Evolutionary conservation across 2,113 vertebrate genomes (phyloP).

Genomic region (Cyprinodon variegatus): DNA sequence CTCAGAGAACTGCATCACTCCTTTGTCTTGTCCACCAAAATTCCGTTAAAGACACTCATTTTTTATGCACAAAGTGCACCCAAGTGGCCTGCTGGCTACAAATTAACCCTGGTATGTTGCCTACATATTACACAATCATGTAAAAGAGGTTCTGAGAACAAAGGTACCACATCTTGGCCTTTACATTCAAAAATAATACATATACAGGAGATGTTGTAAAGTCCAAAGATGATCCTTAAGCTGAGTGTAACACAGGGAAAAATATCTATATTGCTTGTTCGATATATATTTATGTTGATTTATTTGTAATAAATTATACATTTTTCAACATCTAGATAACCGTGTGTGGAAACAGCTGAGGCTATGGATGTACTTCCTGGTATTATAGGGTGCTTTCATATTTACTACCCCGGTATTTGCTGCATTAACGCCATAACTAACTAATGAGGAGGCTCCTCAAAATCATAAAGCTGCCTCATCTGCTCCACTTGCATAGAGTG

Average conservation of each 20-base stretch:
- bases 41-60: constrained; percentile 61
- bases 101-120: constrained; percentile 64
- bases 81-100: constrained; percentile 65
- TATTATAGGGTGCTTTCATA: constrained; percentile 38
- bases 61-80: constrained; percentile 71
- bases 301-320: constrained; percentile 38
- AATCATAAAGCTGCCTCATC: constrained; percentile 89
- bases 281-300: constrained; percentile 25
- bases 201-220: constrained; percentile 42
- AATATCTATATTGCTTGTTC: constrained; percentile 76
- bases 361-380: constrained; percentile 49
- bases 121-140: constrained; percentile 48
- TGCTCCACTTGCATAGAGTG: constrained; percentile 94
- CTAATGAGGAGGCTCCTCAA: constrained; percentile 85
- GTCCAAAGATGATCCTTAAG: constrained; percentile 38
- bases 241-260: constrained; percentile 41
- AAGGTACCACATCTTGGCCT: constrained; percentile 47
- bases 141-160: constrained; percentile 47
- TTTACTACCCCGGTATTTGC: constrained; percentile 53
- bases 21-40: constrained; percentile 40
- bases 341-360: constrained; percentile 44
- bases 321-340: constrained; percentile 60
- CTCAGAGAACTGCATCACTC: constrained; percentile 64
- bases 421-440: constrained; percentile 37
- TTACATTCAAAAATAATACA: constrained; percentile 72